A percentile compares a stretch with the other conserved stretches of the same genome.
Evolutionary conservation across 2,113 vertebrate species (phyloP).

Genomic region (Cryptotis parvus): DNA sequence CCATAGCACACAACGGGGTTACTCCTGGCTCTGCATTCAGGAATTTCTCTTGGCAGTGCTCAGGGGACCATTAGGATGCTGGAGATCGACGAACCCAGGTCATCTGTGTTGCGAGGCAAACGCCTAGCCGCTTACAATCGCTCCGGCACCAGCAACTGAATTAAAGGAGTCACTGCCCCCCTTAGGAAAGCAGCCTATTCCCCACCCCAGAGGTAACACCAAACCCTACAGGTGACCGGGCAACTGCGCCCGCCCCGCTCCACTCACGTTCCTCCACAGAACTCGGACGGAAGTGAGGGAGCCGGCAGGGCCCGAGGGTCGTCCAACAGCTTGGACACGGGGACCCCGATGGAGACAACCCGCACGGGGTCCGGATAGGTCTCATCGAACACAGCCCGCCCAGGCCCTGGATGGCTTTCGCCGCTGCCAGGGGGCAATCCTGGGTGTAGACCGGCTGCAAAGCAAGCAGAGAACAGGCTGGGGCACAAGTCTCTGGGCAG

Average conservation of each 20-base stretch:
- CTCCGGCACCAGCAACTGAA: too few relatives aligned
- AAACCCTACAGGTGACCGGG: not conserved
- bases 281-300: slow-evolving; percentile 94
- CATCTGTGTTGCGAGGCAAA: too few relatives aligned
- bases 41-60: too few relatives aligned
- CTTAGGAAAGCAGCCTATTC: not conserved
- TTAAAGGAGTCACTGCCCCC: too few relatives aligned
- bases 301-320: slow-evolving; percentile 93
- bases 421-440: slow-evolving; percentile 93
- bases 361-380: slow-evolving; percentile 98
- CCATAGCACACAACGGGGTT: too few relatives aligned
- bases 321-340: slow-evolving; percentile 92
- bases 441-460: slow-evolving; percentile 92
- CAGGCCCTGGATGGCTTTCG: slow-evolving; percentile 97
- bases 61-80: too few relatives aligned
- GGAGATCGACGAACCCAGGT: too few relatives aligned
- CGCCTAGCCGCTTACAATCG: too few relatives aligned
- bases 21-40: too few relatives aligned
- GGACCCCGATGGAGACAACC: slow-evolving; percentile 95
- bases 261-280: slow-evolving; percentile 99
- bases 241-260: rapidly evolving
- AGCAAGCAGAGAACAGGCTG: not conserved
- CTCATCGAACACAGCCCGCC: slow-evolving; percentile 98
- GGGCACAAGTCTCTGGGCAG: not conserved
- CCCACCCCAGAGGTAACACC: not conserved